Conservation (phyloP, 2,888 invertebrate genomes). For the Shargacucullia verbasci region DNA sequence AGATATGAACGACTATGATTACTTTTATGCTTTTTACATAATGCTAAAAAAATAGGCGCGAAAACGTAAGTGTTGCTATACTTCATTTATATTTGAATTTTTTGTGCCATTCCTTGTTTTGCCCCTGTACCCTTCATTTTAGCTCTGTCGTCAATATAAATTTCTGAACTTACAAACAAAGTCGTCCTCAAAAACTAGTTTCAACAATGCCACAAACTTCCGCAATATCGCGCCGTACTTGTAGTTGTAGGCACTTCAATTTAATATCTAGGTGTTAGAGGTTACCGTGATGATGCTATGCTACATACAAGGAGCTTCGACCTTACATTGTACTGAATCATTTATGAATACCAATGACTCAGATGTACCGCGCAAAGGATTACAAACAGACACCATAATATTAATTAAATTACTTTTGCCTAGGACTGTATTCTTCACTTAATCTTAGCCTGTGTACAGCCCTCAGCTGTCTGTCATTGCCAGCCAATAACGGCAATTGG, state of each 20-base stretch:
- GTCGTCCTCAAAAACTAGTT: no score
- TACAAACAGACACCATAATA: conserved; percentile 7
- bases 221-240: conserved; percentile 23
- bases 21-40: no score
- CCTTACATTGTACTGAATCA: conserved; percentile 51
- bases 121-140: no score
- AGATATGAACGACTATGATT: no score
- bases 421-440: neutral
- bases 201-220: conserved; percentile 20
- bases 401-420: conserved; percentile 11
- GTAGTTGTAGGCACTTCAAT: conserved; percentile 27
- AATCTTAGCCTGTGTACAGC: neutral
- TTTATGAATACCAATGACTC: conserved; percentile 44
- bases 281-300: conserved; percentile 28
- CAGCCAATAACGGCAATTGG: conserved; percentile 24
- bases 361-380: conserved; percentile 21
- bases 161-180: no score
- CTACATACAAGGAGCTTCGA: conserved; percentile 41
- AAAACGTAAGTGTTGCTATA: no score
- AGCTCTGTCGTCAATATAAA: no score
- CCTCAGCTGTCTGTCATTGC: neutral
- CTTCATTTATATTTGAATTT: no score
- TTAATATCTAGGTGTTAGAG: conserved; percentile 38
- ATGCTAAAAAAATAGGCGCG: no score
- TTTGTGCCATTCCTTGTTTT: no score